phyloP scores from a whole-genome alignment of 2,797 vertebrate genomes.

The Phrynocephalus guinanensis region DNA sequence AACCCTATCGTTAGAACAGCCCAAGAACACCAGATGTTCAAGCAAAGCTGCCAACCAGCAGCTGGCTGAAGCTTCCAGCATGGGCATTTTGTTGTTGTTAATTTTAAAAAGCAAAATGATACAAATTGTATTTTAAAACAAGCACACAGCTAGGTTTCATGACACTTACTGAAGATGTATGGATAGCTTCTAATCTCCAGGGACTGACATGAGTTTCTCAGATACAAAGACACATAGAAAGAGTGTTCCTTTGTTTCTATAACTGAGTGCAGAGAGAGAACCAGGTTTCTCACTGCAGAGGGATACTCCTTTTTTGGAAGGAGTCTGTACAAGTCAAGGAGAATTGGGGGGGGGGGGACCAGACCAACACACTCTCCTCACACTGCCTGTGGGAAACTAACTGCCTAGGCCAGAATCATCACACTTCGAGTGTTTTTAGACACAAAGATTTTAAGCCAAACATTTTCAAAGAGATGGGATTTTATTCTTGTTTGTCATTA shows the following conservation, averaged over 20 bases:
- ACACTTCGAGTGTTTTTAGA: neutral
- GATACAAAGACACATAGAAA: neutral
- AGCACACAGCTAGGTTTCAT: constrained; percentile 14
- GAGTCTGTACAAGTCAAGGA: constrained; percentile 20
- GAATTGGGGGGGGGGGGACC: no score
- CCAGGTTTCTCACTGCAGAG: neutral
- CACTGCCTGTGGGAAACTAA: constrained; percentile 55
- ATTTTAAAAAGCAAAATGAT: constrained; percentile 77
- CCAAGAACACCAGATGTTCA: constrained; percentile 79
- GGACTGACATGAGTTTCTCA: neutral
- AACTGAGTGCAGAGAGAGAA: neutral
- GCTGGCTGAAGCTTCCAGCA: constrained; percentile 76
- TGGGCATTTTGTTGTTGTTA: constrained; percentile 59
- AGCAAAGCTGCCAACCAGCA: constrained; percentile 79
- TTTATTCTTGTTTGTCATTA: neutral
- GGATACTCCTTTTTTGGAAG: constrained; percentile 22
- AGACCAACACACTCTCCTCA: constrained; percentile 60
- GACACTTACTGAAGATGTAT: neutral
- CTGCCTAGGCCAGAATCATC: neutral
- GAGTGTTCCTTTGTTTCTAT: neutral
- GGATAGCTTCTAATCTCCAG: constrained; percentile 16
- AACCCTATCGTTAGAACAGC: constrained; percentile 78
- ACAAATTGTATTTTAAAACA: constrained; percentile 72
- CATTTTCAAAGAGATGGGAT: constrained; percentile 1
- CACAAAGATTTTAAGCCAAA: neutral